A percentile compares a stretch with the other conserved stretches of the same genome.
Conservation (phyloP, 2,797 vertebrate genomes). For the Tiaroga cobitis region DNA sequence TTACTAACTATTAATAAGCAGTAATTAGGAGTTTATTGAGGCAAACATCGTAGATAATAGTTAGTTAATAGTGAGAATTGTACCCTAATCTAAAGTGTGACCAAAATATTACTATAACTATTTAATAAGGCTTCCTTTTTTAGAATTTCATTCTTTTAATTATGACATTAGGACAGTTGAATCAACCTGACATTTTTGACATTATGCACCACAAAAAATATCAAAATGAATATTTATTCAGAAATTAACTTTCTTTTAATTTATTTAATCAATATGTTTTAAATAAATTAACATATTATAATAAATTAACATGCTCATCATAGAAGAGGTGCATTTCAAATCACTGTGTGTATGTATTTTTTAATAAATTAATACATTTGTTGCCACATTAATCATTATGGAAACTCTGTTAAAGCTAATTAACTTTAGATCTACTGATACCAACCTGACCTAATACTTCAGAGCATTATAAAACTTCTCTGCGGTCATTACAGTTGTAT, state of each 20-base stretch:
- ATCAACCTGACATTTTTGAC: not conserved
- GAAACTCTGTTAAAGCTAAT: not conserved
- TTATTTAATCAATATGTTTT: not conserved
- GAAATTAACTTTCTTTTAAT: not conserved
- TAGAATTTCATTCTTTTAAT: not conserved
- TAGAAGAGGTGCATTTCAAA: not conserved
- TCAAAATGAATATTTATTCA: not conserved
- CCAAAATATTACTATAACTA: not conserved
- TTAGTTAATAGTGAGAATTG: too few species aligned
- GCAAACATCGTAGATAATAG: too few species aligned
- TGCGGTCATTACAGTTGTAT: constrained; percentile 4
- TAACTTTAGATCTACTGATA: not conserved
- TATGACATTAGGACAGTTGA: not conserved
- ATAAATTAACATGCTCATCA: not conserved
- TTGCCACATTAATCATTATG: not conserved
- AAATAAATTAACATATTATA: not conserved
- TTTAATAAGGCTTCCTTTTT: not conserved
- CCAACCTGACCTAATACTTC: not conserved
- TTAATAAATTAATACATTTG: not conserved
- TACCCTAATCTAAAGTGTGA: too few species aligned
- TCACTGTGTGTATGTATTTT: not conserved
- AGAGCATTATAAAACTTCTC: constrained; percentile 17
- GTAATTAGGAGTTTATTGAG: too few species aligned
- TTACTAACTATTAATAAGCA: too few species aligned
- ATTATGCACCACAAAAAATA: not conserved